Conservation (phyloP, 2,113 vertebrate genomes). For the Oncorhynchus gorbuscha region DNA sequence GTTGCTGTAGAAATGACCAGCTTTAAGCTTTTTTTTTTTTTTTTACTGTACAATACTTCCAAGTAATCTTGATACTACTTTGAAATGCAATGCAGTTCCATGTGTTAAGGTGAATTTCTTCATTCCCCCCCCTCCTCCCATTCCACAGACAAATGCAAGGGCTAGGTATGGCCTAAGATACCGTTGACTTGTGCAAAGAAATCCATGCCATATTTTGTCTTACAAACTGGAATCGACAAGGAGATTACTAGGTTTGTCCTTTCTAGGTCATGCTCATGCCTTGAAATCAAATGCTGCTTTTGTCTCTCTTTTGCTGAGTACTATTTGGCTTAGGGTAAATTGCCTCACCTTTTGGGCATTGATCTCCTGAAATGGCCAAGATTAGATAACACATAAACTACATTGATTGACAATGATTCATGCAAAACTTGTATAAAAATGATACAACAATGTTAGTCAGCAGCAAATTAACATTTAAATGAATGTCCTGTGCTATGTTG, state of each 20-base stretch:
- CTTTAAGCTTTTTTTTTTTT: neutral
- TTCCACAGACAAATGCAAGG: neutral
- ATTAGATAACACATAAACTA: neutral
- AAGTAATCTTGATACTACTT: neutral
- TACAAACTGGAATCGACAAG: neutral
- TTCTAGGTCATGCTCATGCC: neutral
- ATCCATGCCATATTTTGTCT: neutral
- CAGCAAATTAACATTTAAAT: neutral
- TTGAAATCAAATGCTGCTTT: constrained; percentile 21
- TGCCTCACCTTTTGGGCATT: neutral
- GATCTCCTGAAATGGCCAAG: neutral
- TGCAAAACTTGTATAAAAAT: neutral
- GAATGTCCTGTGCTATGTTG: neutral
- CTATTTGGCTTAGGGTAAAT: constrained; percentile 7
- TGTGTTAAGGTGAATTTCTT: no score
- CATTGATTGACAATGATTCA: neutral
- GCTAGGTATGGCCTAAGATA: neutral
- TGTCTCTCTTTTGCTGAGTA: constrained; percentile 7
- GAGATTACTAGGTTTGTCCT: neutral
- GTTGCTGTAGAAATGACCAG: neutral
- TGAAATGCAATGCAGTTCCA: neutral
- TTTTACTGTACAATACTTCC: neutral
- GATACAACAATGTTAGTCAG: neutral
- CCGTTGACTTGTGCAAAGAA: neutral
- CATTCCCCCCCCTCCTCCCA: no score